A percentile compares a stretch with the other conserved stretches of the same genome.
Evolutionary conservation across 2,797 vertebrate species (phyloP).

Genomic region (Chelidonichthys spinosus): DNA sequence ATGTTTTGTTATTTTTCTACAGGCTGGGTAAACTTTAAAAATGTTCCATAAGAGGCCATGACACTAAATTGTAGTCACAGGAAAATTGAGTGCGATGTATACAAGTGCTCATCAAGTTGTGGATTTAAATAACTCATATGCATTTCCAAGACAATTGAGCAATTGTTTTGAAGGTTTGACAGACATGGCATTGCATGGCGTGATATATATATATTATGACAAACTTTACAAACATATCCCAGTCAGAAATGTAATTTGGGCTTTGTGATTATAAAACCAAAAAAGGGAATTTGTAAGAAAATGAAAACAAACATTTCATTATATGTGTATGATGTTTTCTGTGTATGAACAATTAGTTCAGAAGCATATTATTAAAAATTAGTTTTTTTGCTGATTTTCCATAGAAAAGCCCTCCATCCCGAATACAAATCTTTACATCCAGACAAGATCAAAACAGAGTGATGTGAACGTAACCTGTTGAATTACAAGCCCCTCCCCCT

Average conservation of each 20-base stretch:
- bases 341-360: background rate
- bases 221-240: background rate
- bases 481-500: background rate
- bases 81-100: background rate
- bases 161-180: constrained; percentile 9
- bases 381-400: background rate
- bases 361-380: background rate
- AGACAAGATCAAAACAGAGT: constrained; percentile 11
- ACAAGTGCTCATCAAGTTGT: background rate
- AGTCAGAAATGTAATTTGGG: background rate
- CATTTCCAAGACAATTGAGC: background rate
- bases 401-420: background rate
- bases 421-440: background rate
- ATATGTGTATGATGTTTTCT: background rate
- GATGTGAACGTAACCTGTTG: background rate
- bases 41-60: background rate
- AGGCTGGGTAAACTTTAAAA: background rate
- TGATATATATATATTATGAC: too few relatives aligned
- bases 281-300: background rate
- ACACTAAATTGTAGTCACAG: background rate
- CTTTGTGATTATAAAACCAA: constrained; percentile 2
- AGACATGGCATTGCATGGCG: background rate
- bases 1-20: background rate
- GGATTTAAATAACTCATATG: background rate
- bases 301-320: background rate